phyloP scores from a whole-genome alignment of 2,797 vertebrate genomes.

The Dromococcyx pavoninus region DNA sequence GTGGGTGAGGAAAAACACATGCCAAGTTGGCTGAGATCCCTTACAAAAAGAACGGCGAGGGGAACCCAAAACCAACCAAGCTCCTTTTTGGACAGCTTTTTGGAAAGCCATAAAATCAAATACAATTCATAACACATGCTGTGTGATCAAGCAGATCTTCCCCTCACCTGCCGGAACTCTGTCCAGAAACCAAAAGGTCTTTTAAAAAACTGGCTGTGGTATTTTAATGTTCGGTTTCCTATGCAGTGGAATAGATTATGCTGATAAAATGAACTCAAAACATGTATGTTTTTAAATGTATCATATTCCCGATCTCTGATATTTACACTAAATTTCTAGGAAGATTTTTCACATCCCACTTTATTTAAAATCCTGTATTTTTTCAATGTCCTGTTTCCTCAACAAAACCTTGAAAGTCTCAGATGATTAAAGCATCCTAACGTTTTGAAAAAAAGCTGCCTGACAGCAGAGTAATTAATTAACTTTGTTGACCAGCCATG shows the following conservation, averaged over 20 bases:
- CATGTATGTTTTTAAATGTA: not conserved
- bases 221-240: constrained; percentile 45
- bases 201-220: constrained; percentile 23
- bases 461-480: constrained; percentile 52
- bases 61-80: not conserved
- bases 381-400: constrained; percentile 23
- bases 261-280: not conserved
- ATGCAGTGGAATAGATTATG: constrained; percentile 9
- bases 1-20: constrained; percentile 37
- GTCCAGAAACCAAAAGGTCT: constrained; percentile 38
- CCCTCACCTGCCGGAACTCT: constrained; percentile 21
- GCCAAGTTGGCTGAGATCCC: not conserved
- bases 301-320: not conserved
- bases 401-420: constrained; percentile 27
- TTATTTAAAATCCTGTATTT: constrained; percentile 16
- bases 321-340: not conserved
- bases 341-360: not conserved
- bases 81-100: constrained; percentile 63
- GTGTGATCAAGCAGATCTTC: constrained; percentile 64
- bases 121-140: constrained; percentile 63
- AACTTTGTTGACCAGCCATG: constrained; percentile 23
- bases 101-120: constrained; percentile 73
- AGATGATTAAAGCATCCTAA: not conserved
- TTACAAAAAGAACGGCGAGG: not conserved
- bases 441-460: constrained; percentile 8